These are phyloP conservation scores for Athalia circularis DNA, from an alignment of 2,888 invertebrate species.

Conservation along the genomic window DNA sequence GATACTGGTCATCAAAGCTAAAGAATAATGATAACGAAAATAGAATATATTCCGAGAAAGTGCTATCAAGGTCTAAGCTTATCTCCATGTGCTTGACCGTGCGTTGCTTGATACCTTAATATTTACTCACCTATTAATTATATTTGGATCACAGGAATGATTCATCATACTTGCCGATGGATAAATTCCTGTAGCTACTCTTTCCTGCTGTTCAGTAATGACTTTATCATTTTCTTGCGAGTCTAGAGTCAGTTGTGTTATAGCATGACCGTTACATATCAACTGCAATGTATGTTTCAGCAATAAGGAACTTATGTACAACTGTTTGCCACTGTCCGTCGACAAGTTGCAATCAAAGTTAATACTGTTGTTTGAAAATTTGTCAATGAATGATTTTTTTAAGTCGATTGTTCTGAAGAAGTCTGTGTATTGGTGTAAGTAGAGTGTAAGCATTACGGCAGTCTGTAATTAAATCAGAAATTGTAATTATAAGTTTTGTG, in stretches of 20 bases:
- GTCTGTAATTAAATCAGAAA: conserved; percentile 75
- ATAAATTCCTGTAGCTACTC: conserved; percentile 88
- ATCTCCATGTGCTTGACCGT: conserved; percentile 51
- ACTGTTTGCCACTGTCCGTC: conserved; percentile 59
- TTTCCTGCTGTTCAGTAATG: conserved; percentile 69
- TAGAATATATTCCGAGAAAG: not conserved
- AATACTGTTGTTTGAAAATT: conserved; percentile 59
- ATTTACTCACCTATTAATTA: conserved; percentile 80
- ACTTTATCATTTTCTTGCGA: conserved; percentile 55
- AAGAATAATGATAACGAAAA: conserved; percentile 56
- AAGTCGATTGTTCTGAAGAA: conserved; percentile 78
- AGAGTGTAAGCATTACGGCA: conserved; percentile 81
- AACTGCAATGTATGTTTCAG: conserved; percentile 88
- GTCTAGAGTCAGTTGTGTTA: conserved; percentile 71
- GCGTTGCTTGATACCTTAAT: not conserved
- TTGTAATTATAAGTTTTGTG: conserved; percentile 40
- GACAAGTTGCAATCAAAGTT: conserved; percentile 54
- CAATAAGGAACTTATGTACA: conserved; percentile 81
- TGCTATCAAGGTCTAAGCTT: not conserved
- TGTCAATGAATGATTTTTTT: conserved; percentile 61
- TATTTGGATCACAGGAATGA: conserved; percentile 92
- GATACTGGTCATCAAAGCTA: conserved; percentile 83
- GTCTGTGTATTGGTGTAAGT: conserved; percentile 80
- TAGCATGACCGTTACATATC: conserved; percentile 86
- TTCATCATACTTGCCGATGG: conserved; percentile 94